phyloP scores from a whole-genome alignment of 2,113 vertebrate genomes.

The Falcunculus frontatus region DNA sequence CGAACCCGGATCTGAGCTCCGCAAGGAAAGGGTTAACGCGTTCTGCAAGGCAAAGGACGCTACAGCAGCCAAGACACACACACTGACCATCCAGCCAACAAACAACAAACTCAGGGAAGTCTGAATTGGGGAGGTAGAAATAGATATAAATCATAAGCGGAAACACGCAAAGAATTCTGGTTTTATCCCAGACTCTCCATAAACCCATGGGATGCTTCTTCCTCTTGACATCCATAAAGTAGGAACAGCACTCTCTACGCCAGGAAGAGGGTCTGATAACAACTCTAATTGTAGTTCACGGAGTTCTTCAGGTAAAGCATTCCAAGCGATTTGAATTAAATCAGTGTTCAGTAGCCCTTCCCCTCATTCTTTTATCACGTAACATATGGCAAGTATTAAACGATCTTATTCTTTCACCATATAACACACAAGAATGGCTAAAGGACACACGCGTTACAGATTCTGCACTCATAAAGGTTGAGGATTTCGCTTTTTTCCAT shows the following conservation, averaged over 20 bases:
- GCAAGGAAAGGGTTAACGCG: accelerated
- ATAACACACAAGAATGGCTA: background rate
- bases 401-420: background rate
- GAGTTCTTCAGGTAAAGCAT: background rate
- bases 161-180: accelerated
- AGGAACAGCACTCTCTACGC: accelerated
- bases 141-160: accelerated
- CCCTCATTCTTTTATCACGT: accelerated
- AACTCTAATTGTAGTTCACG: accelerated
- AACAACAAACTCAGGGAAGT: background rate
- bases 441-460: accelerated
- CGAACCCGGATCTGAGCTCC: accelerated
- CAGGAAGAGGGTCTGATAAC: too few species aligned
- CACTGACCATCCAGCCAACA: accelerated
- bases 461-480: accelerated
- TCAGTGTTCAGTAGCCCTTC: accelerated
- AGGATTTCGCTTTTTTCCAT: accelerated
- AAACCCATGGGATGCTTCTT: accelerated
- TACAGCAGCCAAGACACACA: accelerated
- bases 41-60: background rate
- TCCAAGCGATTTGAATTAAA: background rate
- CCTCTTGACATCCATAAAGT: accelerated
- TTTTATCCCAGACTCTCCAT: background rate
- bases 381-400: accelerated
- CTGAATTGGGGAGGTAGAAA: accelerated